Evolutionary conservation across 2,888 invertebrate genomes (phyloP).

Genomic region (Cyaniris semiargus): DNA sequence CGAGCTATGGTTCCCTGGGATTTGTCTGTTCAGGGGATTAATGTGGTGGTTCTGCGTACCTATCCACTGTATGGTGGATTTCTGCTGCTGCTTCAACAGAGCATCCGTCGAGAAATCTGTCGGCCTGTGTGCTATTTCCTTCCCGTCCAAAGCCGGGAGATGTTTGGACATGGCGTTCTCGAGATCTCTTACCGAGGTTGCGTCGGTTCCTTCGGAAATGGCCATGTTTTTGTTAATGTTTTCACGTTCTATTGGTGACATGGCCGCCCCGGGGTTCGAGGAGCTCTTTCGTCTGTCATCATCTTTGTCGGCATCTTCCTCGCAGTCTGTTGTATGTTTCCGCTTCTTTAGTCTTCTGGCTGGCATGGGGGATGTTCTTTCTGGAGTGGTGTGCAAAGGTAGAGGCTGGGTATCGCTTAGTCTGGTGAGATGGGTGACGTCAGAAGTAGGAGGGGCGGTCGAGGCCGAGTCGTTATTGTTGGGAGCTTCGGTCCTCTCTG

Average conservation of each 20-base stretch:
- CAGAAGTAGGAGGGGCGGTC: conserved; percentile 69
- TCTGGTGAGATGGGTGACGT: conserved; percentile 72
- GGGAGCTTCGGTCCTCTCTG: conserved; percentile 69
- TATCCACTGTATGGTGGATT: conserved; percentile 95
- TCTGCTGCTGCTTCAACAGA: conserved; percentile 88
- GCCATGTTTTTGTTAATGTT: conserved; percentile 63
- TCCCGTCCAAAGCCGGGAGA: conserved; percentile 83
- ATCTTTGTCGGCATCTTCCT: conserved; percentile 69
- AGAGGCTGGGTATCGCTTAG: conserved; percentile 67
- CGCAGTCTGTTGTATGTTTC: conserved; percentile 71
- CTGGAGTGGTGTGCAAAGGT: conserved; percentile 67
- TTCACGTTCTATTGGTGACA: conserved; percentile 71
- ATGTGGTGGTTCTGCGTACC: conserved; percentile 87
- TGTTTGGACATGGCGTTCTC: conserved; percentile 99
- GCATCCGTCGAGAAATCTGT: conserved; percentile 95
- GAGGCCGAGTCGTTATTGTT: conserved; percentile 64
- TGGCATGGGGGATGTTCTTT: conserved; percentile 81
- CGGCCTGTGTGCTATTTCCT: conserved; percentile 83
- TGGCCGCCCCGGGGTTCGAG: conserved; percentile 67
- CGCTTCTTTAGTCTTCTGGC: conserved; percentile 81
- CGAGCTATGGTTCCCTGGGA: conserved; percentile 76
- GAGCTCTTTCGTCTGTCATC: conserved; percentile 71
- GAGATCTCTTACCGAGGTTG: conserved; percentile 91
- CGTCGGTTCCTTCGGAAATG: conserved; percentile 68
- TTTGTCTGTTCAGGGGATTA: conserved; percentile 82